phyloP scores from a whole-genome alignment of 2,888 invertebrate species.

The Ophioninae sp. region DNA sequence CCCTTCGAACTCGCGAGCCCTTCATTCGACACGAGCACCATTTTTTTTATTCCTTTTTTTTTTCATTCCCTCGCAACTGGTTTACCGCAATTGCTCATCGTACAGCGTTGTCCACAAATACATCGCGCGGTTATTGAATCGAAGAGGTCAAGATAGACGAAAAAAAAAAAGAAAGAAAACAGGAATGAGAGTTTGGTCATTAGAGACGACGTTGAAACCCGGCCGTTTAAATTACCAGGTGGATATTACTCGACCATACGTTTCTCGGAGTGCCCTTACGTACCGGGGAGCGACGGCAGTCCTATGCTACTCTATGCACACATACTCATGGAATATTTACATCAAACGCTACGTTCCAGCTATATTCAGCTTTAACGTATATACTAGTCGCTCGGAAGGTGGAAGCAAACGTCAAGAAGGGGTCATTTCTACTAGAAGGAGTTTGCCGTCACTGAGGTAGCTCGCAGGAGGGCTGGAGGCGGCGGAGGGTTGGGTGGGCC shows the following conservation, averaged over 20 bases:
- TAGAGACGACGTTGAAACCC: constrained; percentile 22
- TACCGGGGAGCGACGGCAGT: not conserved
- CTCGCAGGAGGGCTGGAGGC: too few relatives aligned
- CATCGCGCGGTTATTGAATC: too few relatives aligned
- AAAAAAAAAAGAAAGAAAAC: not conserved
- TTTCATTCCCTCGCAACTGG: not conserved
- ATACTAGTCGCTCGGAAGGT: constrained; percentile 23
- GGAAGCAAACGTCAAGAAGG: constrained; percentile 52
- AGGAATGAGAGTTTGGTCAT: too few relatives aligned
- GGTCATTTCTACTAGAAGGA: constrained; percentile 51
- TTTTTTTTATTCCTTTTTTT: too few relatives aligned
- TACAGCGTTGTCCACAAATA: too few relatives aligned
- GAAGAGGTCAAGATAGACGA: constrained; percentile 2
- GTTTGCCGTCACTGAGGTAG: constrained; percentile 49
- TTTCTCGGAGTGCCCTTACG: constrained; percentile 14
- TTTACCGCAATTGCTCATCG: not conserved
- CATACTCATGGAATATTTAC: constrained; percentile 57
- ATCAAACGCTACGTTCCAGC: constrained; percentile 23
- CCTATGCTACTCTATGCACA: constrained; percentile 30
- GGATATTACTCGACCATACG: constrained; percentile 25
- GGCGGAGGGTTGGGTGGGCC: too few relatives aligned
- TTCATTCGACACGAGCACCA: too few relatives aligned
- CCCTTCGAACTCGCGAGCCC: too few relatives aligned
- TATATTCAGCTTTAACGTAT: constrained; percentile 31
- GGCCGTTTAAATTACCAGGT: constrained; percentile 23